These are phyloP conservation scores for Dorcus hopei DNA, from an alignment of 2,888 invertebrate genomes.

Conservation along the genomic window DNA sequence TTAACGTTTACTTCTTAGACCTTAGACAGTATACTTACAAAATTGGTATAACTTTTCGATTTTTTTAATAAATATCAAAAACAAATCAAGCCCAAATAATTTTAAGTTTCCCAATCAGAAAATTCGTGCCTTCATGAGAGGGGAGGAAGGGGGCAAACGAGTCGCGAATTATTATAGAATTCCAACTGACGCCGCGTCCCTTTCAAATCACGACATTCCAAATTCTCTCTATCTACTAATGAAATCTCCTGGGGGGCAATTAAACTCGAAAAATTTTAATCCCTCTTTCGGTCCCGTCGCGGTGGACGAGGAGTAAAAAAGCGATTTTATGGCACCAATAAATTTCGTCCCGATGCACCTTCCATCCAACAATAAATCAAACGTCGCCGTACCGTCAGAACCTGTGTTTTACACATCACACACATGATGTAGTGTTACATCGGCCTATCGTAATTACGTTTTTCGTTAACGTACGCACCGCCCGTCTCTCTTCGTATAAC, in stretches of 20 bases:
- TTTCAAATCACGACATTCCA: background rate
- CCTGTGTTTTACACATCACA: constrained; percentile 45
- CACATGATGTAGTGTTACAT: constrained; percentile 46
- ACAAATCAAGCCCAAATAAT: no score
- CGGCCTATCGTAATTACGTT: constrained; percentile 37
- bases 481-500: constrained; percentile 14
- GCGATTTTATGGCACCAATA: constrained; percentile 16
- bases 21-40: no score
- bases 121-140: no score
- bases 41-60: no score
- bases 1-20: no score
- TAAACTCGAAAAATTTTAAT: background rate
- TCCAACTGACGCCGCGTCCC: no score
- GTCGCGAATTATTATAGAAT: no score
- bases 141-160: no score
- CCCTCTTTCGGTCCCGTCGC: background rate
- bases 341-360: constrained; percentile 30
- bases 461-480: constrained; percentile 24
- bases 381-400: constrained; percentile 31
- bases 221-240: background rate
- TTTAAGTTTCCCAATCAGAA: no score
- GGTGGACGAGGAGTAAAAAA: background rate
- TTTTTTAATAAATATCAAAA: no score
- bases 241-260: background rate
- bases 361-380: constrained; percentile 39